Evolutionary conservation across 2,113 vertebrate species (phyloP), one percentile per base, ranked within the genome.

Genomic region (Poeciliopsis occidentalis): DNA sequence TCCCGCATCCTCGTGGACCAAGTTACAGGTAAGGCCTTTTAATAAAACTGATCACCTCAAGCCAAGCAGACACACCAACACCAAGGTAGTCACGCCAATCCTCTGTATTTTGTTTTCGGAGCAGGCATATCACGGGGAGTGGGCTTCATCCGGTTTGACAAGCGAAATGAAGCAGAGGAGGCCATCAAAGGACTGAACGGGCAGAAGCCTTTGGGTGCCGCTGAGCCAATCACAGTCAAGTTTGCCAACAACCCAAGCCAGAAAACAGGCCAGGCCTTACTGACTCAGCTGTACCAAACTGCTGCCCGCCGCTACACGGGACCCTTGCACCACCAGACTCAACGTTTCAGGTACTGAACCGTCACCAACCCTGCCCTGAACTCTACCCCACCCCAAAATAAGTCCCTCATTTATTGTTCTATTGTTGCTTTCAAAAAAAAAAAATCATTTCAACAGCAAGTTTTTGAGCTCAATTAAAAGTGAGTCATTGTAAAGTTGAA

Each of bases 211-310:
- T 92, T 98, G 81, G 97, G 97, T 0, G 96, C 97, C 0, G 93
- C 96, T 0, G 97, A 98, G 85, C 97, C 97, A 91, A 98, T 98
- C 93, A 98, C 97, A 2, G 97, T 98, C 90, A 98, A 98, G 92
- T 98, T 98, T 1, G 97, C 97, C 92, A 98, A 98, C 95, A 98
- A 96, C 90, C 97, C 97, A 2, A 98, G 97, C 79, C 97, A 98
- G 95, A 98, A 98, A 92, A 96, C 97, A 0, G 97, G 97, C 75
- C 97, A 98, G 92, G 95, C 96, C 0, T 94, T 98, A 91, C 96
- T 98, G 77, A 97, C 96, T 63, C 97, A 98, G 89, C 95, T 98
- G 76, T 98, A 97, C 91, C 97, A 98, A 93, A 95, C 97, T 0
- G 96, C 96, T 0, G 95, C 96, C 32, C 95, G 97, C 60, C 96